Percentiles rank a stretch among this genome's conserved stretches.
Conservation (phyloP, 2,113 vertebrate species). For the Callipepla squamata region DNA sequence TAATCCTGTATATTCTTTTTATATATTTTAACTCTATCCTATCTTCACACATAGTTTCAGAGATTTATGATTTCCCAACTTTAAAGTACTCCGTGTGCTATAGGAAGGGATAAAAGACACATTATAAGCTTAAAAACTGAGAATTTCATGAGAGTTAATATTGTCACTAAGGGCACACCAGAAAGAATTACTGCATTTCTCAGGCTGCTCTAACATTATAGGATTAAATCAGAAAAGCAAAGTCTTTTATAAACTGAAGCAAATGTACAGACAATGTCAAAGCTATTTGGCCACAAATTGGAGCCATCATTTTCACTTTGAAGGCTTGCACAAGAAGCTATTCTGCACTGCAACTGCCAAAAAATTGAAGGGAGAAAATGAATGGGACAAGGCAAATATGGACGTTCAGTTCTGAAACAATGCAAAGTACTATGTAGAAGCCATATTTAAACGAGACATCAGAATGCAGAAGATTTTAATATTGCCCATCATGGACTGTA, state of each 20-base stretch:
- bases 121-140: constrained; percentile 36
- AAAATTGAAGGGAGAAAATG: constrained; percentile 54
- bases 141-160: constrained; percentile 52
- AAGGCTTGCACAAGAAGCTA: constrained; percentile 43
- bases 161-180: constrained; percentile 49
- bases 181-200: constrained; percentile 60
- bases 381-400: constrained; percentile 33
- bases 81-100: constrained; percentile 14
- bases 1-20: not conserved
- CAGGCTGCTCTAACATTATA: constrained; percentile 50
- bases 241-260: constrained; percentile 63
- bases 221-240: constrained; percentile 60
- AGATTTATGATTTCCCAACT: constrained; percentile 4
- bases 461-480: constrained; percentile 9
- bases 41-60: not conserved
- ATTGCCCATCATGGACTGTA: not conserved
- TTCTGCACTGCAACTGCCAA: constrained; percentile 42
- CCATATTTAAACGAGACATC: constrained; percentile 29
- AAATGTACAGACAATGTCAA: constrained; percentile 57
- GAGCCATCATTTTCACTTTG: constrained; percentile 59
- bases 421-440: constrained; percentile 27
- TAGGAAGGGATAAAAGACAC: constrained; percentile 22
- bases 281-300: constrained; percentile 64
- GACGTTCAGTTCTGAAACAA: constrained; percentile 4
- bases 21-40: constrained; percentile 17